These are phyloP conservation scores for Propithecus deckenii DNA, from an alignment of 2,797 vertebrate species.

Conservation along the genomic window DNA sequence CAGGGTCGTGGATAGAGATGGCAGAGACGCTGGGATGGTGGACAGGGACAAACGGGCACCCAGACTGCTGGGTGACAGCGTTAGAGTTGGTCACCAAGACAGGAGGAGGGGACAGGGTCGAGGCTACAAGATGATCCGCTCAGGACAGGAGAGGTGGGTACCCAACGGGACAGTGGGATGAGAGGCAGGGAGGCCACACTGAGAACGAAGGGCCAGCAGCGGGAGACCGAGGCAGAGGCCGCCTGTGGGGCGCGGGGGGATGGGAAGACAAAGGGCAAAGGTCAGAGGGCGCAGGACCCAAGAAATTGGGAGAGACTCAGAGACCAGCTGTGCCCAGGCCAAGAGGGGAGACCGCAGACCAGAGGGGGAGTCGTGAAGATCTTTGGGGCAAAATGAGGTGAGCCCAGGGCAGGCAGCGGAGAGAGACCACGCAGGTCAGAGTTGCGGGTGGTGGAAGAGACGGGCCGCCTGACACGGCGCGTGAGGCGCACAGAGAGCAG, in stretches of 20 bases:
- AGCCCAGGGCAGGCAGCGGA: background rate
- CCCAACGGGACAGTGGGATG: background rate
- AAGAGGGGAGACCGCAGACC: no score
- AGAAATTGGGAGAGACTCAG: background rate
- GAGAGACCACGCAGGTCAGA: background rate
- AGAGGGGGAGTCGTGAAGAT: background rate
- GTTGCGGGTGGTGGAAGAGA: background rate
- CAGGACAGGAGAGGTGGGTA: background rate
- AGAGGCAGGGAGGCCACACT: background rate
- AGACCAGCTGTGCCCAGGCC: background rate
- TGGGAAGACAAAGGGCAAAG: no score
- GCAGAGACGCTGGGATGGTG: fast-evolving
- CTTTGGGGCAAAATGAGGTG: fast-evolving
- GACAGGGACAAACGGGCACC: background rate
- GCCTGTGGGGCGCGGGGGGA: fast-evolving
- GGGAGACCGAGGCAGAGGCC: background rate
- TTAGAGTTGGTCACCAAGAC: background rate
- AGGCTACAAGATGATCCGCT: background rate
- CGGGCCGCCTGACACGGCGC: no score
- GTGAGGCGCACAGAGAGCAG: no score
- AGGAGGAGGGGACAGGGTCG: background rate
- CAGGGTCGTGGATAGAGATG: background rate
- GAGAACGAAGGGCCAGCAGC: background rate
- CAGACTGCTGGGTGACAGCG: background rate
- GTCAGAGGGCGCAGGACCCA: background rate